Evolutionary conservation across 2,797 vertebrate genomes (phyloP).

Genomic region (Pipistrellus kuhlii): DNA sequence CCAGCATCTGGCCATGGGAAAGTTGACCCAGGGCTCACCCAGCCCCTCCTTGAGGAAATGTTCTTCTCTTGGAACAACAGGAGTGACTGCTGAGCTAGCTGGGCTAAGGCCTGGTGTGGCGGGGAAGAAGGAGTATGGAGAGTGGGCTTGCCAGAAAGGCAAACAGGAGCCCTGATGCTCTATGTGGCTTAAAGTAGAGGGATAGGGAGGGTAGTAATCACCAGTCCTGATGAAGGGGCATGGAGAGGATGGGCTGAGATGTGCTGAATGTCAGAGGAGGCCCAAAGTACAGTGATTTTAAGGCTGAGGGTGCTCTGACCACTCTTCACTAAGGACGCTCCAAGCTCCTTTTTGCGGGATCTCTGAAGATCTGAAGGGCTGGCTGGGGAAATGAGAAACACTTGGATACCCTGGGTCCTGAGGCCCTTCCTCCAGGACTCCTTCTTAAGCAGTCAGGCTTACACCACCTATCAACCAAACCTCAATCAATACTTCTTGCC

Average conservation of each 20-base stretch:
- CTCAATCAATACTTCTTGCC: not conserved
- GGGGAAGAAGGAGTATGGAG: rapidly evolving
- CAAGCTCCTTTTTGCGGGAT: rapidly evolving
- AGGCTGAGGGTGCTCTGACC: rapidly evolving
- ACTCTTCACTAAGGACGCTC: not conserved
- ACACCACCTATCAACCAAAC: not conserved
- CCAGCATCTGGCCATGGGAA: not conserved
- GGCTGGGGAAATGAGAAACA: not conserved
- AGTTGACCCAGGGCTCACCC: too few relatives aligned
- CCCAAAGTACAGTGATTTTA: rapidly evolving
- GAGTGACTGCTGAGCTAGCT: not conserved
- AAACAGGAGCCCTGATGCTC: not conserved
- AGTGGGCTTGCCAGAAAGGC: not conserved
- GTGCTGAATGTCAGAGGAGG: rapidly evolving
- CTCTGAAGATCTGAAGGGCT: not conserved
- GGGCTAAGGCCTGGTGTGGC: not conserved
- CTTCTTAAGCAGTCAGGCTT: not conserved
- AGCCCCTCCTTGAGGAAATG: too few relatives aligned
- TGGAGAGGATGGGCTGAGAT: not conserved
- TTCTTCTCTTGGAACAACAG: not conserved
- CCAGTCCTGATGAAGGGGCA: not conserved
- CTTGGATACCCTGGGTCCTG: rapidly evolving
- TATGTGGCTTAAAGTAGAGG: not conserved
- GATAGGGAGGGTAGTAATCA: too few relatives aligned
- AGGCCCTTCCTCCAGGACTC: not conserved